Evolutionary conservation across 2,797 vertebrate genomes (phyloP).

Genomic region (Prunella strophiata): DNA sequence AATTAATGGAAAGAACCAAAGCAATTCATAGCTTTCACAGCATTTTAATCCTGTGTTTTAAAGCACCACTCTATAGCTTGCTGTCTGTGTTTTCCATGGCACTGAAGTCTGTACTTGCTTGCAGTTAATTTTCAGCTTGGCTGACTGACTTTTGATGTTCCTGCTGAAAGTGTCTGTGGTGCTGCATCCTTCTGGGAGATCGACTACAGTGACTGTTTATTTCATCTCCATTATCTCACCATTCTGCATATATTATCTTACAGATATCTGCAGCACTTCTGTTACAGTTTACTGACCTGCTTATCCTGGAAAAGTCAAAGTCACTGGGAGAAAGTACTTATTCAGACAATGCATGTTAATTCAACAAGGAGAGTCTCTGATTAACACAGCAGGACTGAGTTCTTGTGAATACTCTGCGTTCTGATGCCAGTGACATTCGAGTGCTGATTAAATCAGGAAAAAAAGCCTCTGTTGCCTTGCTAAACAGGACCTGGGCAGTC

Average conservation of each 20-base stretch:
- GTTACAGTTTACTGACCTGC: neutral
- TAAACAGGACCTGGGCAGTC: conserved; percentile 31
- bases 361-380: conserved; percentile 50
- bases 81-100: neutral
- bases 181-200: neutral
- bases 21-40: neutral
- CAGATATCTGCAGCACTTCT: neutral
- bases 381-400: conserved; percentile 47
- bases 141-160: neutral
- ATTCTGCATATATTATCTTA: neutral
- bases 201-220: neutral
- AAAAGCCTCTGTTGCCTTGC: conserved; percentile 34
- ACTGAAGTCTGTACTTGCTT: neutral
- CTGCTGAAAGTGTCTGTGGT: neutral
- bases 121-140: neutral
- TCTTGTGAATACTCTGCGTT: conserved; percentile 57
- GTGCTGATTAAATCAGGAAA: conserved; percentile 42
- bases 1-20: neutral
- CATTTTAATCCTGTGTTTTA: neutral
- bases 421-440: conserved; percentile 23
- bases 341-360: conserved; percentile 57
- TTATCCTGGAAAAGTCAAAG: conserved; percentile 6
- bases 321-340: conserved; percentile 18
- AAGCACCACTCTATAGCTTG: neutral
- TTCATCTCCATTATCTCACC: neutral